These are phyloP conservation scores for Arnoldichthys spilopterus DNA, from an alignment of 2,797 vertebrate species.

Conservation along the genomic window DNA sequence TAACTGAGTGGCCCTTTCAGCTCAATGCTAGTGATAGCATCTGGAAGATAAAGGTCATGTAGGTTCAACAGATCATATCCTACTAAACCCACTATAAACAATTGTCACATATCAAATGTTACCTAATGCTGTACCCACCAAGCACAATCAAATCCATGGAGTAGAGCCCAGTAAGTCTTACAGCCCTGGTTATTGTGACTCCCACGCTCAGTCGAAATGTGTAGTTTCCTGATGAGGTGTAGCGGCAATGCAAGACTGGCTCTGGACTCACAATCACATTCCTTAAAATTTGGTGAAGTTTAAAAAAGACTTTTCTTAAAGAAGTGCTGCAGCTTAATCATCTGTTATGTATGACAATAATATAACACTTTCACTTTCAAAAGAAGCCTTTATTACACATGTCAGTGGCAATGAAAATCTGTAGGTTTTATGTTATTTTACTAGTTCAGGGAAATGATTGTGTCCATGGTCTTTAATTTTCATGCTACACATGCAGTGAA, in stretches of 20 bases:
- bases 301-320: background rate
- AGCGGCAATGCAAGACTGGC: conserved; percentile 78
- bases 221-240: conserved; percentile 76
- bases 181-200: conserved; percentile 66
- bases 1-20: conserved; percentile 78
- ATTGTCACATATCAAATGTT: background rate
- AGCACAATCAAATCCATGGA: conserved; percentile 78
- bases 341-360: background rate
- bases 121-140: conserved; percentile 66
- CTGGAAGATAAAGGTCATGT: conserved; percentile 67
- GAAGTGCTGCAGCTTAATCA: background rate
- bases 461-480: background rate
- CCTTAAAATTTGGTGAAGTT: conserved; percentile 62
- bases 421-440: background rate
- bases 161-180: conserved; percentile 77
- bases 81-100: background rate
- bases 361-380: too few relatives aligned
- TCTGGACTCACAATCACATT: conserved; percentile 79
- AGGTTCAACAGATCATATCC: background rate
- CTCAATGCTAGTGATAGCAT: conserved; percentile 82
- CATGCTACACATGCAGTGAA: background rate
- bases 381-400: background rate
- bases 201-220: conserved; percentile 78
- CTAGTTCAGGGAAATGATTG: background rate
- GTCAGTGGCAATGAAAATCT: background rate